Base-by-base conservation (phyloP, 2,797 vertebrate species). In the Enteromius paludinosus region DNA sequence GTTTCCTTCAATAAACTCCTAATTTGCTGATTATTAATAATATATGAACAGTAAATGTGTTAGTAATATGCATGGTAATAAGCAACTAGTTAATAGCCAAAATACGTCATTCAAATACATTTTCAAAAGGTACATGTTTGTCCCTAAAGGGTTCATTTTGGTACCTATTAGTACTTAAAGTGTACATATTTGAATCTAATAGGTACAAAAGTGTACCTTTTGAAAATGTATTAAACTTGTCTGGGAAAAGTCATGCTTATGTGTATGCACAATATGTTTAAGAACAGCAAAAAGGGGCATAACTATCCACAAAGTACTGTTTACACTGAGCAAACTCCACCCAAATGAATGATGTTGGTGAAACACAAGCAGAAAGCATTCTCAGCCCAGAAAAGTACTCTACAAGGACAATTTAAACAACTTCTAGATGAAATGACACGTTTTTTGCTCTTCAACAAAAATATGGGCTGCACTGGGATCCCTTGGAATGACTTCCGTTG, bases 311-410 rank as follows among this genome's bases (percentile, higher is more conserved):
- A 59, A 74, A 74, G 35, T 5, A 56, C 49, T 59, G 52, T 59
- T 74, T 74, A 74, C 52, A 59, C 10, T 59, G 14, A 59, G 52
- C 33, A 74, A 59, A 59, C 14, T 59, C 52, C 72, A 74, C 52
- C 72, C 72, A 74, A 25, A 59, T 11, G 14, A 41, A 59, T 28
- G 30, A 6, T 17, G 17, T 20, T 71, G 68, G 25, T 47, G 23
- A n/a, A 25, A 59, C 33, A n/a, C 3, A 38, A n/a, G n/a, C 52
- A 56, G 52, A 41, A 59, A 41, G 8, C 20, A 35, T 66, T 17
- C 8, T 59, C 14, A 35, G 8, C 20, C 33, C 20, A 25, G 52
- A 59, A 74, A n/a, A 41, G 72, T 23, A 35, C 11, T 4, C 30
- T 47, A 30, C 64, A 18, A 49, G 15, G 8, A 28, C 3, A 4